Percentiles rank a stretch among this genome's conserved stretches.
phyloP scores from a whole-genome alignment of 2,113 vertebrate species.

The Otus sunia region DNA sequence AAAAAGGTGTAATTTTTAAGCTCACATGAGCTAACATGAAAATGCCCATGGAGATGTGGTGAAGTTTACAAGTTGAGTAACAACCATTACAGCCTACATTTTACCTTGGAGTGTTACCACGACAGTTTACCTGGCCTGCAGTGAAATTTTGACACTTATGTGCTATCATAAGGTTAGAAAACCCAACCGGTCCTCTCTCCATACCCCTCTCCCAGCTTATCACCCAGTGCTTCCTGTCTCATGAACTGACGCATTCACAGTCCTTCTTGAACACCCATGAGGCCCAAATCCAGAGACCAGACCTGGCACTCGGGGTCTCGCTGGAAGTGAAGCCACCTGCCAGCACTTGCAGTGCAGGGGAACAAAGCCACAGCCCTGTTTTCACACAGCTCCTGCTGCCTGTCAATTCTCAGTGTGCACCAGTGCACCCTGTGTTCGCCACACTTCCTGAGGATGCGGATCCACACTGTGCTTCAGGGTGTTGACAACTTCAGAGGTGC shows the following conservation, averaged over 20 bases:
- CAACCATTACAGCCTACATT: background rate
- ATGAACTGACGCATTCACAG: accelerated
- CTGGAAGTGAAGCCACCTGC: background rate
- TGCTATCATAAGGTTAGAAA: background rate
- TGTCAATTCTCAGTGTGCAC: background rate
- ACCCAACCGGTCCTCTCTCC: background rate
- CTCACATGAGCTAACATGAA: background rate
- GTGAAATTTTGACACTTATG: background rate
- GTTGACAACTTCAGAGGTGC: background rate
- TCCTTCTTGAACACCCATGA: background rate
- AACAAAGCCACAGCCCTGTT: background rate
- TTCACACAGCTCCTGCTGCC: background rate
- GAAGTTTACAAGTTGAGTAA: background rate
- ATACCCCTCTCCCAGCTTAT: background rate
- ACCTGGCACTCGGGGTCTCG: accelerated
- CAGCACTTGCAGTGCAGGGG: background rate
- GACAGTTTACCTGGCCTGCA: background rate
- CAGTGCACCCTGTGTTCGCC: background rate
- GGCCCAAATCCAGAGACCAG: background rate
- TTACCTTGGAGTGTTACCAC: background rate
- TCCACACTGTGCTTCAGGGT: background rate
- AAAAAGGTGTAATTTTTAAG: background rate
- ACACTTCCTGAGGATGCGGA: background rate
- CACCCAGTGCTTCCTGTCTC: background rate
- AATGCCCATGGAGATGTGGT: background rate